Conservation (phyloP, 2,888 invertebrate species). For the Malthinus seriepunctatus region DNA sequence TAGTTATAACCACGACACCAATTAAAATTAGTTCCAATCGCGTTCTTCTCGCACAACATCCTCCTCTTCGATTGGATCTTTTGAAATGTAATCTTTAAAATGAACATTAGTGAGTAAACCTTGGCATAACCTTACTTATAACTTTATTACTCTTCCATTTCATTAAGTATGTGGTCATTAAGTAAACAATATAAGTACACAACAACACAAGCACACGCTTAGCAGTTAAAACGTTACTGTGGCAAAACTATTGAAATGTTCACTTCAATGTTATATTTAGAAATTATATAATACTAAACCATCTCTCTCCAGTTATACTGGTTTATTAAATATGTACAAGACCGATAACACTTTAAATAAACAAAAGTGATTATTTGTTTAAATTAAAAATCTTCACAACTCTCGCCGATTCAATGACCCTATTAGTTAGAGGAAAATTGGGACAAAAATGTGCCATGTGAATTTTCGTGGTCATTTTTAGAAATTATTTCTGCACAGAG, state of each 20-base stretch:
- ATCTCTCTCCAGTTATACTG: not conserved
- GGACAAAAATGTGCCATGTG: too few species aligned
- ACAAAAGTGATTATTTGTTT: too few species aligned
- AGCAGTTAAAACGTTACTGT: conserved; percentile 1
- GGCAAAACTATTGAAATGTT: conserved; percentile 1
- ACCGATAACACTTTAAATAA: not conserved
- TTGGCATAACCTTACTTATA: not conserved
- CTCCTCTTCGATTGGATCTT: not conserved
- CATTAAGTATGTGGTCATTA: not conserved
- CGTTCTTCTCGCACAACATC: conserved; percentile 2
- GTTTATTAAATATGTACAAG: not conserved
- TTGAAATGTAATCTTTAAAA: not conserved
- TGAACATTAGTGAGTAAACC: not conserved
- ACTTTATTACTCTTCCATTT: not conserved
- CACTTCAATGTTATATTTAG: conserved; percentile 4
- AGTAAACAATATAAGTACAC: conserved; percentile 1
- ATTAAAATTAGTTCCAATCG: not conserved
- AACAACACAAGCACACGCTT: not conserved
- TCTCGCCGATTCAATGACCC: too few species aligned
- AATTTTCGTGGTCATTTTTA: too few species aligned
- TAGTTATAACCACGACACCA: not conserved
- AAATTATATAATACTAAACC: not conserved
- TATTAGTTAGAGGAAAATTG: too few species aligned
- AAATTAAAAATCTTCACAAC: too few species aligned
- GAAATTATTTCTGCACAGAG: too few species aligned